Evolutionary conservation across 1,140 invertebrate genomes (phyloP).

Genomic region (Megalopta genalis): DNA sequence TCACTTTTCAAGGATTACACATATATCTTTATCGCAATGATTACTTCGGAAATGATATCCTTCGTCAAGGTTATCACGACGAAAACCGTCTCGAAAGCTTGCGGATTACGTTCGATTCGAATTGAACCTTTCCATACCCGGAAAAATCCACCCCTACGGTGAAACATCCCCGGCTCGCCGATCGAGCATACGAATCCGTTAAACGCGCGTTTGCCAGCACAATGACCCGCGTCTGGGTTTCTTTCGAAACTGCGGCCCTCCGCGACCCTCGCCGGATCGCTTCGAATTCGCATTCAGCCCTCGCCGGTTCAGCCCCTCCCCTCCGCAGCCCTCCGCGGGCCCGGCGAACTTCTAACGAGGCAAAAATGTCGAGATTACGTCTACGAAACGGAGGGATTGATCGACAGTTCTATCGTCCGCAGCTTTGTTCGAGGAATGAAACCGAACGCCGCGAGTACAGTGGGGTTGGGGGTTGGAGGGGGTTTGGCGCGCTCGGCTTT

Average conservation of each 20-base stretch:
- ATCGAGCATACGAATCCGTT: neutral
- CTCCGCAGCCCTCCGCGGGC: neutral
- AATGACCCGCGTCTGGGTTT: constrained; percentile 9
- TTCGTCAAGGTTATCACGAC: too few relatives aligned
- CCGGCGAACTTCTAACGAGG: constrained; percentile 21
- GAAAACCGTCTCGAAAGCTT: too few relatives aligned
- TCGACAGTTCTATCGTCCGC: constrained; percentile 44
- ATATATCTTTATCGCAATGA: too few relatives aligned
- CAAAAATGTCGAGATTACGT: constrained; percentile 40
- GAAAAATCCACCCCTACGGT: too few relatives aligned
- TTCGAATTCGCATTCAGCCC: constrained; percentile 12
- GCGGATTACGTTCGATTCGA: too few relatives aligned
- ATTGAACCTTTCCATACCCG: too few relatives aligned
- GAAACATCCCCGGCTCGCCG: neutral
- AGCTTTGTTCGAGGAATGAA: constrained; percentile 39
- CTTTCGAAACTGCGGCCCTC: neutral
- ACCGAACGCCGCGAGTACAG: neutral
- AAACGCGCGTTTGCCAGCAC: neutral
- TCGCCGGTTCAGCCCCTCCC: neutral
- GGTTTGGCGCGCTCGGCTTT: neutral
- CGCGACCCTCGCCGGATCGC: neutral
- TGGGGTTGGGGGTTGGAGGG: neutral
- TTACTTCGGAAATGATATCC: too few relatives aligned
- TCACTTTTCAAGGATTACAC: too few relatives aligned
- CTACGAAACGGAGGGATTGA: constrained; percentile 22